A percentile compares a stretch with the other conserved stretches of the same genome.
These are phyloP conservation scores for Sandelia bainsii DNA, from an alignment of 2,797 vertebrate genomes.

Conservation along the genomic window DNA sequence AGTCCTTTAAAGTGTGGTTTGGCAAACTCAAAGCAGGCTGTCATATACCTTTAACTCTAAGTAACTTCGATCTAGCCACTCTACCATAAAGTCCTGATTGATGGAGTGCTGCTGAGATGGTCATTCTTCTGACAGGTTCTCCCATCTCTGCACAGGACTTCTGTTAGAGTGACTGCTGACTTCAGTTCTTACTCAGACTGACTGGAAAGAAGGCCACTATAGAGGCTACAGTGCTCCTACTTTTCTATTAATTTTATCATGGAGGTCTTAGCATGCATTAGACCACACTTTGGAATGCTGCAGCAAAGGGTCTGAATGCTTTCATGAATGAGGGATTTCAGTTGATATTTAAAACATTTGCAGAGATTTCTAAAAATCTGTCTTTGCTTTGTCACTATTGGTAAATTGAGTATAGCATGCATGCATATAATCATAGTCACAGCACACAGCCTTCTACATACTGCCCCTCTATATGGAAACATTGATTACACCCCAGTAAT, in stretches of 20 bases:
- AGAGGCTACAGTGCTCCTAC: no score
- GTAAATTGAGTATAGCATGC: slow-evolving; percentile 2
- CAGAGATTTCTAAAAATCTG: neutral
- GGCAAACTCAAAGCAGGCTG: neutral
- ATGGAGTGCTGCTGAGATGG: neutral
- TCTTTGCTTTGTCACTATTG: neutral
- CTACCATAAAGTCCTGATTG: neutral
- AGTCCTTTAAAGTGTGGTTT: neutral
- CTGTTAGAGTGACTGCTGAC: neutral
- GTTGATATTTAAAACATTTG: neutral
- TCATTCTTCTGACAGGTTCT: neutral
- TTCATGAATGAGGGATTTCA: neutral
- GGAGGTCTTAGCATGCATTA: neutral
- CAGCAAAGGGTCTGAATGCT: neutral
- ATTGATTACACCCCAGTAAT: slow-evolving; percentile 65
- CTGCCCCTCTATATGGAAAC: slow-evolving; percentile 44
- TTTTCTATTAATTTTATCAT: neutral
- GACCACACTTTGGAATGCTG: no score
- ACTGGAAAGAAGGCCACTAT: no score
- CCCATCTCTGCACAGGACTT: neutral
- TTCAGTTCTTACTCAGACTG: neutral
- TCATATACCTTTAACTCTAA: neutral
- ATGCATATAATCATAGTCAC: slow-evolving; percentile 37
- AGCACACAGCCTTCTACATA: slow-evolving; percentile 34
- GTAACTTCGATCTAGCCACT: neutral